These are phyloP conservation scores for Peromyscus polionotus DNA, from an alignment of 2,113 vertebrate species.

Conservation along the genomic window DNA sequence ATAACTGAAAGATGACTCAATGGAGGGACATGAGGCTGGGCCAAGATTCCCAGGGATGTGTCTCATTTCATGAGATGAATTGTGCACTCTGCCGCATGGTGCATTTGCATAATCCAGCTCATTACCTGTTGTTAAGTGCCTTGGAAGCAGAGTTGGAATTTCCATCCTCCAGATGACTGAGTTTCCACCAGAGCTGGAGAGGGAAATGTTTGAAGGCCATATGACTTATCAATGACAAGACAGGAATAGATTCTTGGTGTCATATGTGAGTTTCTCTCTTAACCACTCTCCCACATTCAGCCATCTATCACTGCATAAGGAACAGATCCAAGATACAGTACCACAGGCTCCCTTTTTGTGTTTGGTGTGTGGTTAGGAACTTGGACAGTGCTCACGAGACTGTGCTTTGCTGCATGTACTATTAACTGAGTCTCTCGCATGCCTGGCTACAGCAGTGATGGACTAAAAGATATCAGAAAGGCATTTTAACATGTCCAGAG, in stretches of 20 bases:
- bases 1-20: not conserved
- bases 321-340: not conserved
- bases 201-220: not conserved
- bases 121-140: not conserved
- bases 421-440: not conserved
- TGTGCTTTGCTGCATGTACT: fast-evolving
- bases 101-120: not conserved
- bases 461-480: not conserved
- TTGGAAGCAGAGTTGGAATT: not conserved
- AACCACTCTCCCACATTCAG: not conserved
- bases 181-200: not conserved
- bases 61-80: not conserved
- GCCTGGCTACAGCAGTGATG: not conserved
- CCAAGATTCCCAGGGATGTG: not conserved
- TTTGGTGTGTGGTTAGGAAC: not conserved
- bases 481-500: not conserved
- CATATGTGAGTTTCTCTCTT: not conserved
- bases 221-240: not conserved
- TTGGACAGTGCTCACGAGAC: not conserved
- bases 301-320: not conserved
- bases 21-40: not conserved
- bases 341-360: not conserved
- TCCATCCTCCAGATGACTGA: not conserved
- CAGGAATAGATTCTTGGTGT: not conserved
- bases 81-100: fast-evolving